Base-by-base conservation (phyloP, 64 coral and sea anemone genomes). In the Dendrophyllia cribrosa region DNA sequence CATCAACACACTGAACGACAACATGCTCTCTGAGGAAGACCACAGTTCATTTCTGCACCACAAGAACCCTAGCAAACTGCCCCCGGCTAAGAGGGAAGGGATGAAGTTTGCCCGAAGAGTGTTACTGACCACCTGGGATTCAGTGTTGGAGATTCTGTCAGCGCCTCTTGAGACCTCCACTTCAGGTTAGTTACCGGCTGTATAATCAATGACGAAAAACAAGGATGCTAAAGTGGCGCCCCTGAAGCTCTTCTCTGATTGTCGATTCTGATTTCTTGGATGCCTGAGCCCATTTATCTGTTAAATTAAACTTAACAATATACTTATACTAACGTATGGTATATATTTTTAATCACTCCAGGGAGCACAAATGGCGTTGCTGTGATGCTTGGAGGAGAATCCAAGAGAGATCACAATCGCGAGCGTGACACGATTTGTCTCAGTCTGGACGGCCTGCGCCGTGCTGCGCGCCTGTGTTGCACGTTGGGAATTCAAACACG, bases 351-450 rank as follows among this genome's bases (percentile, higher is more conserved):
- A 9, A 0, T 56, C 53, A 56, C 53, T 3, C 53, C 53, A 56
- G 92, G 92, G 34, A 72, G 76, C 9, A 53, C 90, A 22, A 99
- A 93, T 62, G 87, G 94, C 43, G 90, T 99, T 16, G 94, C 94
- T 9, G 49, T 88, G 65, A 96, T 99, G 97, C 78, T 99, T 50
- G 97, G 91, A 2, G 86, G 89, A 43, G 97, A 99, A 79, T 74
- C 92, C 5, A 96, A 96, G 16, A 88, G 94, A 58, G 90, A 95
- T 70, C 96, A 95, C 71, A 95, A 95, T 56, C 84, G 93, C 10
- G 96, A 98, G 72, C 90, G 96, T 13, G 96, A 98, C 74, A 98
- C 96, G 6, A 93, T 98, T 17, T 98, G 96, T 73, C 88, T 98
- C 5, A 98, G 96, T 58, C 75, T 98, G 59, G 96, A 98, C 49